phyloP scores from a whole-genome alignment of 2,113 vertebrate species.

The Gymnarchus niloticus region DNA sequence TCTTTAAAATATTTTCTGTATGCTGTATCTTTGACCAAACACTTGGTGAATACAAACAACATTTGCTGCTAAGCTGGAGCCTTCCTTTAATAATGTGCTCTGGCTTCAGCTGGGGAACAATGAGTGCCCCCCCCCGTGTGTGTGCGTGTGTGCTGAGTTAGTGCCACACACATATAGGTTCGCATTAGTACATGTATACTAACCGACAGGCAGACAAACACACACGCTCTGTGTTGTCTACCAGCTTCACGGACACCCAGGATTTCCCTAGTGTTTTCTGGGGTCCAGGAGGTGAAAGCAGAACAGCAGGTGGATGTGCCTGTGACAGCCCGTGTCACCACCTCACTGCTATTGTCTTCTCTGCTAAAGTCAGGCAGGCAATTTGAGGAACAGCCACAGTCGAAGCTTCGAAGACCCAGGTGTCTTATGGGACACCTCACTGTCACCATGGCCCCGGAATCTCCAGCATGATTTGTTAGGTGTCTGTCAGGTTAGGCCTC shows the following conservation, averaged over 20 bases:
- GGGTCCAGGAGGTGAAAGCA: background rate
- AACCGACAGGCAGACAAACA: background rate
- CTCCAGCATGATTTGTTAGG: background rate
- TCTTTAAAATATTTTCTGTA: background rate
- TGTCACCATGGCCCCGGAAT: background rate
- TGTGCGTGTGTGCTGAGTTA: background rate
- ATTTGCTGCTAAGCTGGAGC: background rate
- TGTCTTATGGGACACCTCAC: constrained; percentile 16
- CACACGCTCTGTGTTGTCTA: background rate
- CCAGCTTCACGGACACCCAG: background rate
- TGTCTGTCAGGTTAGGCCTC: background rate
- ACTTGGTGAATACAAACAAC: background rate
- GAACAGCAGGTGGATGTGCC: background rate
- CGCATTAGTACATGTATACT: background rate
- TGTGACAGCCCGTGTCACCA: background rate
- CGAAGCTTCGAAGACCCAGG: background rate
- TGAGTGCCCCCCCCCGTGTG: no score
- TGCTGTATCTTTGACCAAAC: background rate
- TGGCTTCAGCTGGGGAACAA: background rate
- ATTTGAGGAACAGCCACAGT: background rate
- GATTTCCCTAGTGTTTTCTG: constrained; percentile 5
- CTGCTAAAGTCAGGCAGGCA: background rate
- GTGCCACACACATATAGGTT: background rate
- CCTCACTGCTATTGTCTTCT: background rate
- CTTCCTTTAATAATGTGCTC: background rate